Evolutionary conservation across 1,140 invertebrate species (phyloP).

Genomic region (Calliphora vicina): DNA sequence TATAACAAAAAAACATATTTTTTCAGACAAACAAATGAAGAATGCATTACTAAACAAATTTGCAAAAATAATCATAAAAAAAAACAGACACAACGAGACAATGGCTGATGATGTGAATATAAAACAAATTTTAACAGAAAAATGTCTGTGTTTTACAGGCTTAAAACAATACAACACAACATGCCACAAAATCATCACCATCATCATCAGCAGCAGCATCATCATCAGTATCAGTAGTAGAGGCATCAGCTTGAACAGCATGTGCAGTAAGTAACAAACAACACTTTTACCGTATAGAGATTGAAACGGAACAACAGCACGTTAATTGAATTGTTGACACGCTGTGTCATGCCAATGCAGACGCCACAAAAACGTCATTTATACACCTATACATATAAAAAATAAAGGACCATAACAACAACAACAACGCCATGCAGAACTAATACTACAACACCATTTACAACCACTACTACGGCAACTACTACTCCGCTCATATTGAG

Average conservation of each 20-base stretch:
- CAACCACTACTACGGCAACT: not conserved
- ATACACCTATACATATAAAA: not conserved
- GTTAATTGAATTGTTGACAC: constrained; percentile 63
- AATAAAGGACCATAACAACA: not conserved
- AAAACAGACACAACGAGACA: not conserved
- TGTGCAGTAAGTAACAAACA: not conserved
- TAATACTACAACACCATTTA: not conserved
- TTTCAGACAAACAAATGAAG: not conserved
- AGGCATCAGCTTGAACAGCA: not conserved
- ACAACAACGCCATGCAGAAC: too few species aligned
- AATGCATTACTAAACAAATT: not conserved
- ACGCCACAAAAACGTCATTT: constrained; percentile 36
- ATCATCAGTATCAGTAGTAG: not conserved
- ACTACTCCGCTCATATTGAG: not conserved
- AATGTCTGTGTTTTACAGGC: not conserved
- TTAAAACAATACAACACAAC: not conserved
- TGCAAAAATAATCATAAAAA: not conserved
- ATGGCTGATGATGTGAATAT: not conserved
- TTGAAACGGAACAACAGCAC: not conserved
- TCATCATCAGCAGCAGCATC: not conserved
- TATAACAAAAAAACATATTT: not conserved
- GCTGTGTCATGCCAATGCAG: constrained; percentile 39
- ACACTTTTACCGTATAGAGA: not conserved
- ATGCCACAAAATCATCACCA: not conserved
- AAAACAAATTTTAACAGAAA: not conserved